Percentiles rank a stretch among this genome's conserved stretches.
phyloP scores from a whole-genome alignment of 2,797 vertebrate species.

The Arnoldichthys spilopterus region DNA sequence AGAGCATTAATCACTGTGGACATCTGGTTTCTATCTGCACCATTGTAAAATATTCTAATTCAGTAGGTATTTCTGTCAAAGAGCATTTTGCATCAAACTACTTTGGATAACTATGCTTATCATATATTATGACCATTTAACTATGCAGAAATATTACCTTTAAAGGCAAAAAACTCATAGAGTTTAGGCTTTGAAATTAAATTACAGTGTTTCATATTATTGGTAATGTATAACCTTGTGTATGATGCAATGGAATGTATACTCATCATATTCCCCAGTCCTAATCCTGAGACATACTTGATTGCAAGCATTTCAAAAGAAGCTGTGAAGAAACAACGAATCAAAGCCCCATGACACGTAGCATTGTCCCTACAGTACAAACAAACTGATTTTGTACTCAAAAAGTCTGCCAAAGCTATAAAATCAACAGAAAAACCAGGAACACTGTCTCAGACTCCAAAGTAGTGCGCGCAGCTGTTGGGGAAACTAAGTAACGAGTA shows the following conservation, averaged over 20 bases:
- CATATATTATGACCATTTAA: too few species aligned
- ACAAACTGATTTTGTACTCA: background rate
- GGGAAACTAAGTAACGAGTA: slow-evolving; percentile 3
- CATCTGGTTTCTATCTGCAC: too few species aligned
- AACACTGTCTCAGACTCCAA: background rate
- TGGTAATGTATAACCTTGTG: too few species aligned
- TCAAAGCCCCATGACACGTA: background rate
- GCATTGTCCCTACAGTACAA: background rate
- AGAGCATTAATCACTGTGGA: too few species aligned
- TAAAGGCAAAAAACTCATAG: too few species aligned
- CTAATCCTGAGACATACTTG: background rate
- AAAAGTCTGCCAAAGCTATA: background rate
- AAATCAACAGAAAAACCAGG: background rate
- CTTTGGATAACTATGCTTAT: too few species aligned
- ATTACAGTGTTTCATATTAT: background rate
- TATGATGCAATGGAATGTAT: background rate
- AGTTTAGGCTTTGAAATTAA: background rate
- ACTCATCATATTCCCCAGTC: too few species aligned
- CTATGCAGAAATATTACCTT: too few species aligned
- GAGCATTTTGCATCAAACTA: too few species aligned
- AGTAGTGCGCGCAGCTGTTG: background rate
- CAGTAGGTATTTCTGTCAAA: too few species aligned
- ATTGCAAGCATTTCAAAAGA: background rate
- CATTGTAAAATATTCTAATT: too few species aligned
- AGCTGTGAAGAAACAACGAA: background rate